Evolutionary conservation across 92 coral and sea anemone genomes (phyloP), one percentile per base, ranked within the genome.

Genomic region (Galaxea fascicularis): DNA sequence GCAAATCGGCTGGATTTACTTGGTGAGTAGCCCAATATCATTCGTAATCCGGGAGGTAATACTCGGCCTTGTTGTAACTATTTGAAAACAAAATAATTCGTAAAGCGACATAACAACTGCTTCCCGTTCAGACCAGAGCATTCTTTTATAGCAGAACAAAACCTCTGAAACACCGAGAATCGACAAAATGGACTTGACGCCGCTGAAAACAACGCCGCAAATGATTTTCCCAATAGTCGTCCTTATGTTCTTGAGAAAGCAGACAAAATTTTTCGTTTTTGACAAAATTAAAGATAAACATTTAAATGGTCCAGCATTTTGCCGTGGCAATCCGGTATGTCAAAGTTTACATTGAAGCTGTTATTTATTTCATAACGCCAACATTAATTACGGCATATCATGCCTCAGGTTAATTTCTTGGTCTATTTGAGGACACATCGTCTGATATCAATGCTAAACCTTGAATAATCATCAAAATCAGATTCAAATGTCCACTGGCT

Each of bases 1-100:
- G 84, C 84, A 79, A 79, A 79, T 79, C 84, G n/a, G n/a, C n/a
- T 67, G 75, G 84, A 79, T 79, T 46, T 79, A 79, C 39, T 5
- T 67, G 84, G 84, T 79, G 46, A 51, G 84, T 52, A 45, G 58
- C 24, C 29, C 26, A 17, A 56, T 75, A 53, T 51, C 1, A 10
- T 21, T 39, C 13, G 4, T 8, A 21, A 22, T 29, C 31, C 21
- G 41, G 41, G 41, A 35, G 6, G 41, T 2, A 2, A 35, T 35
- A 2, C n/a, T n/a, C n/a, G n/a, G n/a, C 6, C 41, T 35, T 35
- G 41, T 2, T 6, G 6, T 6, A 35, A 2, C 41, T 6, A 35
- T 6, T 6, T 35, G 41, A 35, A 35, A 35, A 35, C 41, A 30
- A 1, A 63, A 24, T 63, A 11, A 2, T 12, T 26, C 14, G 3